Base-by-base conservation (phyloP, 2,888 invertebrate genomes). In the Trachelus troglodyta region DNA sequence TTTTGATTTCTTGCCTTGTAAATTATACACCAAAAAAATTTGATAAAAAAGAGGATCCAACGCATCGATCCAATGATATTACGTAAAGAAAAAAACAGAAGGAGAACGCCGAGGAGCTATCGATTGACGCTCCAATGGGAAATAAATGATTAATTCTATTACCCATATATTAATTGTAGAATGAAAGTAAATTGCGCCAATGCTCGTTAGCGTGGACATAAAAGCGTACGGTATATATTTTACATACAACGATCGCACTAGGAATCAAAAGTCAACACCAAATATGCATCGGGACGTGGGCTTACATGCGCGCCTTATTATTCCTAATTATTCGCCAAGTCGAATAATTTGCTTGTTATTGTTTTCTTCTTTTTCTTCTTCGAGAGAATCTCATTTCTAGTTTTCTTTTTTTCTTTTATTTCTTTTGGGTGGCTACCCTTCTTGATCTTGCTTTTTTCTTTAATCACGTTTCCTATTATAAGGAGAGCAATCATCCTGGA, bases 211-310 rank as follows among this genome's bases (percentile, higher is more conserved):
- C 40, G 56, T 78, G 56, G 30, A n/a, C 12, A 37, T 71, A 11
- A 15, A 76, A 31, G 37, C 73, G 15, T 76, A 40, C 31, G 73
- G 73, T 74, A 31, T 33, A 30, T 33, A 37, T 37, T 35, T 73
- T 30, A 71, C 23, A 30, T 69, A 76, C 33, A 34, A 76, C 73
- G 76, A 76, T 81, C 77, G 77, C 76, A 81, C 78, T 85, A 82
- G 75, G 82, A 86, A 86, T 86, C 86, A 86, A 86, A 86, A 83
- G 81, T 83, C 83, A 82, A 86, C 86, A 86, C 86, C 86, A 86
- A 86, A 86, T 86, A 34, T 4, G 15, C 23, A 85, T 82, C 76
- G 83, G 81, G 80, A 75, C 76, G 76, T 77, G 3, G 77, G 82
- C 77, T 77, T 71, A 40, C 0, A 40, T 40, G 23, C 23, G 56